A percentile compares a stretch with the other conserved stretches of the same genome.
phyloP scores from a whole-genome alignment of 2,113 vertebrate species.

The Microcebus murinus region DNA sequence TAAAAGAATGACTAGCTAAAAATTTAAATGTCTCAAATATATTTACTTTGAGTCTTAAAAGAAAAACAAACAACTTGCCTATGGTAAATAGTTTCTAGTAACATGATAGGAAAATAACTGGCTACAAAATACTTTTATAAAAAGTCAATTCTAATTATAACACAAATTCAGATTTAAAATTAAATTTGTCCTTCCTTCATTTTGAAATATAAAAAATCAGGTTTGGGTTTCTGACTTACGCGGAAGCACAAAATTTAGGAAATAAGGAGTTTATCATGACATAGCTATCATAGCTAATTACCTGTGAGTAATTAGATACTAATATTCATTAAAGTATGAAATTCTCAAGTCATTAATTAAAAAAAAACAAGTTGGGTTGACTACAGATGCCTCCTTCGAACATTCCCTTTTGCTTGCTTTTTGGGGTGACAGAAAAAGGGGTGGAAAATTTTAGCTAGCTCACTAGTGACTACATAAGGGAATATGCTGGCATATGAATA shows the following conservation, averaged over 20 bases:
- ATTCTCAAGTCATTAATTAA: background rate
- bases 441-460: background rate
- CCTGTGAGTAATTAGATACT: background rate
- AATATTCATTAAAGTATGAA: slow-evolving; percentile 21
- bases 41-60: slow-evolving; percentile 48
- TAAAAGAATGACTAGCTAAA: background rate
- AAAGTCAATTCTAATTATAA: slow-evolving; percentile 40
- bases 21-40: slow-evolving; percentile 22
- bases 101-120: background rate
- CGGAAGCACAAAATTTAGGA: slow-evolving; percentile 6
- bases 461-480: background rate
- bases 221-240: background rate
- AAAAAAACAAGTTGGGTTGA: background rate
- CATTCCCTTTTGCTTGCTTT: background rate
- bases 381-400: background rate
- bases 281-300: background rate
- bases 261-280: slow-evolving; percentile 7
- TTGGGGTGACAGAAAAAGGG: background rate
- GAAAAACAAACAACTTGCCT: background rate
- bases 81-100: slow-evolving; percentile 35
- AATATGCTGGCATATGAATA: slow-evolving; percentile 16
- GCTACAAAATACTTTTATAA: background rate
- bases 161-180: slow-evolving; percentile 30
- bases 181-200: slow-evolving; percentile 38
- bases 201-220: background rate